Evolutionary conservation across 2,888 invertebrate genomes (phyloP).

Genomic region (Agriotes lineatus): DNA sequence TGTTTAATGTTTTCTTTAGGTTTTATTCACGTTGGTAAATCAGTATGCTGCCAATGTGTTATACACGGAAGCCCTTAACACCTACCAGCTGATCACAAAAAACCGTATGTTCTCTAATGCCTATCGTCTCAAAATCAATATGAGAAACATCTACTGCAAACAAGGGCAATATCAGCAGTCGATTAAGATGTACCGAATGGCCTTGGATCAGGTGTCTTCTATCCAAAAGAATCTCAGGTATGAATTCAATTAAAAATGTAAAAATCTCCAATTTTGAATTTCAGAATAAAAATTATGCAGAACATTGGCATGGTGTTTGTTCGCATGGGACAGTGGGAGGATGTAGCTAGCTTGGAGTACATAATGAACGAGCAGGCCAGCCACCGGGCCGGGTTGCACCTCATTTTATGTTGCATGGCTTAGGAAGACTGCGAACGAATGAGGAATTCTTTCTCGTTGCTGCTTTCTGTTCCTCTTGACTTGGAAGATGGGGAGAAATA

Average conservation of each 20-base stretch:
- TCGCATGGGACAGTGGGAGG: constrained; percentile 95
- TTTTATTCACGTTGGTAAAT: constrained; percentile 94
- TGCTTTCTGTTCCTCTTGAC: constrained; percentile 89
- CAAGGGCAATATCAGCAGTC: constrained; percentile 95
- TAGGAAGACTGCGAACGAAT: constrained; percentile 93
- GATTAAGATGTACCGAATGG: constrained; percentile 98
- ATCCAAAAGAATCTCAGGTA: constrained; percentile 92
- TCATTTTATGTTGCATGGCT: constrained; percentile 90
- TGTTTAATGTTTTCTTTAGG: too few species aligned
- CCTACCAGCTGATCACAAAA: constrained; percentile 93
- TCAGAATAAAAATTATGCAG: constrained; percentile 95
- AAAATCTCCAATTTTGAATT: too few species aligned
- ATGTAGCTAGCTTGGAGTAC: constrained; percentile 96
- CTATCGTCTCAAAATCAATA: constrained; percentile 94
- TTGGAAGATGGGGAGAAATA: constrained; percentile 85
- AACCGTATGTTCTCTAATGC: constrained; percentile 96
- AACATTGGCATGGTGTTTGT: constrained; percentile 96
- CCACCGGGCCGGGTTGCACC: constrained; percentile 81
- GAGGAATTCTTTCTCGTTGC: constrained; percentile 89
- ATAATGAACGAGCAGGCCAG: constrained; percentile 97
- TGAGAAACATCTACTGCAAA: constrained; percentile 97
- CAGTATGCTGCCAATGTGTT: constrained; percentile 96
- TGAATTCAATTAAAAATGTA: background rate
- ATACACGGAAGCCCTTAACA: constrained; percentile 95
- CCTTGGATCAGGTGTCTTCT: constrained; percentile 94